Conservation (phyloP, 2,888 invertebrate genomes). For the Drosophila setosimentum region DNA sequence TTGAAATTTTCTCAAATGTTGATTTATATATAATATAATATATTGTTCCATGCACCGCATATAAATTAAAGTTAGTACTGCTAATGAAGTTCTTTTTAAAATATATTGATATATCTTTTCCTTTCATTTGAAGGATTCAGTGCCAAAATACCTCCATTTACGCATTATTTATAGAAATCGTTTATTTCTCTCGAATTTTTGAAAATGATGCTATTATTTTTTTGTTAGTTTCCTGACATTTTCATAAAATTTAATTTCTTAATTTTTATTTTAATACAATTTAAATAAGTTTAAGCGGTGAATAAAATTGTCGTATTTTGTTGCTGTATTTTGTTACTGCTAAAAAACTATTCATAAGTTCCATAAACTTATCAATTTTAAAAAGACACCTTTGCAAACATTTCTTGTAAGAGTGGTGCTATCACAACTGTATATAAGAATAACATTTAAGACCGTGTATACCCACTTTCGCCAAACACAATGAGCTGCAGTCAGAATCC, state of each 20-base stretch:
- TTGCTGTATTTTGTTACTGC: not conserved
- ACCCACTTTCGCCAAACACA: conserved; percentile 83
- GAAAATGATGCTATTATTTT: too few relatives aligned
- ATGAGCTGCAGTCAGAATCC: conserved; percentile 84
- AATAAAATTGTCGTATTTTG: too few relatives aligned
- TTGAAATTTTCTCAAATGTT: not conserved
- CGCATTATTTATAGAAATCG: too few relatives aligned
- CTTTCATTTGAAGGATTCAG: too few relatives aligned
- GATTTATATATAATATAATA: too few relatives aligned
- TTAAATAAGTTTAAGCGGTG: not conserved
- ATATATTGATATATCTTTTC: not conserved
- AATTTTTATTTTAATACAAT: not conserved
- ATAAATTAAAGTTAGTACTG: too few relatives aligned
- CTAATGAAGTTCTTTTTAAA: too few relatives aligned
- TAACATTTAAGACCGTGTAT: not conserved
- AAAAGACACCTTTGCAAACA: not conserved
- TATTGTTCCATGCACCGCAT: not conserved
- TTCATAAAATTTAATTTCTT: not conserved
- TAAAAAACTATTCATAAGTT: not conserved
- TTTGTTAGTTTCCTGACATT: too few relatives aligned
- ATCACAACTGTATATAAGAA: not conserved
- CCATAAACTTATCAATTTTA: not conserved
- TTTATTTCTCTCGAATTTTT: too few relatives aligned
- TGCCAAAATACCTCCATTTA: too few relatives aligned
- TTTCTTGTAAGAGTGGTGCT: not conserved